A percentile compares a stretch with the other conserved stretches of the same genome.
Evolutionary conservation across 1,140 invertebrate species (phyloP).

Genomic region (Pararge aegeria): DNA sequence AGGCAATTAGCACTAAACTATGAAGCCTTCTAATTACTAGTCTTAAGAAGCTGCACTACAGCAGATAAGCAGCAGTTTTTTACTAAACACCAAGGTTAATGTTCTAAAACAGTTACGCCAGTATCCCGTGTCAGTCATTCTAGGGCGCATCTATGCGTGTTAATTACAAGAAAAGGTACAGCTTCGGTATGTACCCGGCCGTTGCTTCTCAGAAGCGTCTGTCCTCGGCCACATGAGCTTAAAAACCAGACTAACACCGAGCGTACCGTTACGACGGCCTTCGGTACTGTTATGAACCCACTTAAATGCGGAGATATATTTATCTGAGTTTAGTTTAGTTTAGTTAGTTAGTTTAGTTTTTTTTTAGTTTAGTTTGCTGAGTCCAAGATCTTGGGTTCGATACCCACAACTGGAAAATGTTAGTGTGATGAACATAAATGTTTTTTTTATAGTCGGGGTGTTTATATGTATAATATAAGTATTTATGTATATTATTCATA

Average conservation of each 20-base stretch:
- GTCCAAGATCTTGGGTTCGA: no score
- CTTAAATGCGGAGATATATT: slow-evolving; percentile 16
- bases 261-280: slow-evolving; percentile 8
- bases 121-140: slow-evolving; percentile 9
- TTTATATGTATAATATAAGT: no score
- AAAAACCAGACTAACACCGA: slow-evolving; percentile 20
- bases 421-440: no score
- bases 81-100: no score
- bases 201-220: slow-evolving; percentile 23
- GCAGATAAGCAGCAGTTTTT: no score
- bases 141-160: slow-evolving; percentile 15
- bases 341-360: not conserved
- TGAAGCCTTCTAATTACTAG: no score
- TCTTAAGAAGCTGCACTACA: no score
- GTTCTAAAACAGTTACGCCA: slow-evolving; percentile 17
- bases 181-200: not conserved
- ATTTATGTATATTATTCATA: no score
- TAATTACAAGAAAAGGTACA: slow-evolving; percentile 24
- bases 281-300: slow-evolving; percentile 19
- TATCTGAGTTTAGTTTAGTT: slow-evolving; percentile 1
- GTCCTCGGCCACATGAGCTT: slow-evolving; percentile 14
- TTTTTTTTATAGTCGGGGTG: no score
- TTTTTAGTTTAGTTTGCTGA: not conserved
- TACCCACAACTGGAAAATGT: no score
- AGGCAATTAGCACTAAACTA: no score